These are phyloP conservation scores for Varecia variegata DNA, from an alignment of 2,797 vertebrate genomes.

Conservation along the genomic window DNA sequence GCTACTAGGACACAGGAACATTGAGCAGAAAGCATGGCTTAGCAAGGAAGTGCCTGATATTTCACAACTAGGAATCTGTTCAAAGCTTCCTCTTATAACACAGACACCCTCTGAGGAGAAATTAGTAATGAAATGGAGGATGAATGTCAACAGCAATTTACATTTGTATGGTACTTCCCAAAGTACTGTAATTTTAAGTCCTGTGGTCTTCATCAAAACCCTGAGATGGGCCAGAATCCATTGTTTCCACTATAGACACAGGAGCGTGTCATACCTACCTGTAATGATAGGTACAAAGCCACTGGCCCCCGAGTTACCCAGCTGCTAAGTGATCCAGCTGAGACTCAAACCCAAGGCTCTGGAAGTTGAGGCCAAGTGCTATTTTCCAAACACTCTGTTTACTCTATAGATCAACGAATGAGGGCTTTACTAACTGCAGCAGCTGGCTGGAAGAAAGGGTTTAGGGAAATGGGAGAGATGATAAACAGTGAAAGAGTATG, in stretches of 20 bases:
- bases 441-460: not conserved
- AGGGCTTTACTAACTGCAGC: not conserved
- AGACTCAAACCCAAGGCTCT: not conserved
- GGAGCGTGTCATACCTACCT: not conserved
- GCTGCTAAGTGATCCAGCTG: not conserved
- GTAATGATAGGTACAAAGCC: not conserved
- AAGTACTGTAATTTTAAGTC: slow-evolving; percentile 6
- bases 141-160: not conserved
- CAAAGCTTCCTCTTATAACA: not conserved
- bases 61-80: not conserved
- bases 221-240: not conserved
- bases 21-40: not conserved
- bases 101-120: not conserved
- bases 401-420: not conserved
- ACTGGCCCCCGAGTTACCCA: not conserved
- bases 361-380: not conserved
- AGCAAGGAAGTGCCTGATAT: not conserved
- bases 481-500: not conserved
- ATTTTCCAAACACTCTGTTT: not conserved
- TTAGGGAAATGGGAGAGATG: not conserved
- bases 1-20: not conserved
- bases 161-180: not conserved
- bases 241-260: not conserved
- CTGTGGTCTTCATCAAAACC: not conserved
- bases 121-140: not conserved